phyloP scores from a whole-genome alignment of 2,888 invertebrate genomes.

The Aphidius colemani region DNA sequence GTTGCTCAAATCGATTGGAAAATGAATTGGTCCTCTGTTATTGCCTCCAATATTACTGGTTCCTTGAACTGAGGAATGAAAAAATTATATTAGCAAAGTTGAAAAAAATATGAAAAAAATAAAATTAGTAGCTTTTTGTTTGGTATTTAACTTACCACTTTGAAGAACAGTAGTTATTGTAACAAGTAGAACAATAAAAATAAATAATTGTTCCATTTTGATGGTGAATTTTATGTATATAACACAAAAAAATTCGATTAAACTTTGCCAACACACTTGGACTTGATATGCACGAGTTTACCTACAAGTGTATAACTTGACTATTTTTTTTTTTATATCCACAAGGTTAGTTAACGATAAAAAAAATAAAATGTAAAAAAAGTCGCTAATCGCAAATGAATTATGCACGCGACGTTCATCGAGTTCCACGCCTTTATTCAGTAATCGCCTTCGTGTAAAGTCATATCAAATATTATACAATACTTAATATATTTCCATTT shows the following conservation, averaged over 20 bases:
- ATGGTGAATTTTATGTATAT: too few species aligned
- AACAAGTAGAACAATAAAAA: too few species aligned
- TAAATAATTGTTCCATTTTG: not conserved
- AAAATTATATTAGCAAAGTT: not conserved
- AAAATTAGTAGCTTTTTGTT: not conserved
- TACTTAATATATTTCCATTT: not conserved
- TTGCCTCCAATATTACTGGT: not conserved
- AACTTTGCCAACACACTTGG: too few species aligned
- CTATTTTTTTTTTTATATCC: conserved; percentile 3
- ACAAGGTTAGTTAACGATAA: conserved; percentile 27
- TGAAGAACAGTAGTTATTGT: too few species aligned
- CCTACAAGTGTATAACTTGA: not conserved
- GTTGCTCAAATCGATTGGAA: not conserved
- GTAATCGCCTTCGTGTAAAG: conserved; percentile 21
- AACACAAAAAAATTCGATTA: too few species aligned
- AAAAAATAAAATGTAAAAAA: not conserved
- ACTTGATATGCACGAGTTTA: not conserved
- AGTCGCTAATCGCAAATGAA: conserved; percentile 14
- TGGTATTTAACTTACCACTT: too few species aligned
- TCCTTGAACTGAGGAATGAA: not conserved
- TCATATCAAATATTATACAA: not conserved
- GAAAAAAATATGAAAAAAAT: not conserved
- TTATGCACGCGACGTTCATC: conserved; percentile 26
- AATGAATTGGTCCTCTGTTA: conserved; percentile 9
- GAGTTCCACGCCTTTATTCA: conserved; percentile 14